These are phyloP conservation scores for Cylloceria caligata DNA, from an alignment of 2,888 invertebrate species.

Conservation along the genomic window DNA sequence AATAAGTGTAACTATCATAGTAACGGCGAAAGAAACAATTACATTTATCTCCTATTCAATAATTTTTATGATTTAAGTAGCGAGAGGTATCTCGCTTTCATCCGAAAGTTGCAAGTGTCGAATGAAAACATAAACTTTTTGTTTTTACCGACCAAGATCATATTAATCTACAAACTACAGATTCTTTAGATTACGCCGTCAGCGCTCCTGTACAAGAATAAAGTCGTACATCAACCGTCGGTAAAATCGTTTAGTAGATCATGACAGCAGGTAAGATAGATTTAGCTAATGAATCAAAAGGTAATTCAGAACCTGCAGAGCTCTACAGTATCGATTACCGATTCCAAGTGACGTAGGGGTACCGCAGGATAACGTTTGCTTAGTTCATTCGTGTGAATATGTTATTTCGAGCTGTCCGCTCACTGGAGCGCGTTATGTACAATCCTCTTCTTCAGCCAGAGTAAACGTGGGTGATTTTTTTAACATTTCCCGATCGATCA, in stretches of 20 bases:
- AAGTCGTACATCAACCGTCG: conserved; percentile 10
- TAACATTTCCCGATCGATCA: conserved; percentile 51
- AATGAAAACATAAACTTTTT: not conserved
- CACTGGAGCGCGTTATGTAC: conserved; percentile 15
- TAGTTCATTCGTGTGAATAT: not conserved
- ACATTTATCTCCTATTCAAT: no score
- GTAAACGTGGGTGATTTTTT: conserved; percentile 39
- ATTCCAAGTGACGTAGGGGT: not conserved
- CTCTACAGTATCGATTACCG: conserved; percentile 3
- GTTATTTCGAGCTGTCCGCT: conserved; percentile 21
- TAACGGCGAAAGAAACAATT: no score
- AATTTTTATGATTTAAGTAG: no score
- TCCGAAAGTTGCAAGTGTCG: no score
- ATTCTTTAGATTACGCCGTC: not conserved
- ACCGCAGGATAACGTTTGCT: not conserved
- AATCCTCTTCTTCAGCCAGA: not conserved
- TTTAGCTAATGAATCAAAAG: not conserved
- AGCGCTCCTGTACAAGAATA: conserved; percentile 4
- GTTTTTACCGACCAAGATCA: not conserved
- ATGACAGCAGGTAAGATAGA: conserved; percentile 33
- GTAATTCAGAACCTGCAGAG: not conserved
- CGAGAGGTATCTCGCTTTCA: no score
- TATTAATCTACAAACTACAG: not conserved
- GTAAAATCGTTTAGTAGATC: conserved; percentile 58
- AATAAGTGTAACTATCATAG: no score